Percentiles rank a stretch among this genome's conserved stretches.
phyloP scores from a whole-genome alignment of 2,888 invertebrate species.

The Coenonympha arcania region DNA sequence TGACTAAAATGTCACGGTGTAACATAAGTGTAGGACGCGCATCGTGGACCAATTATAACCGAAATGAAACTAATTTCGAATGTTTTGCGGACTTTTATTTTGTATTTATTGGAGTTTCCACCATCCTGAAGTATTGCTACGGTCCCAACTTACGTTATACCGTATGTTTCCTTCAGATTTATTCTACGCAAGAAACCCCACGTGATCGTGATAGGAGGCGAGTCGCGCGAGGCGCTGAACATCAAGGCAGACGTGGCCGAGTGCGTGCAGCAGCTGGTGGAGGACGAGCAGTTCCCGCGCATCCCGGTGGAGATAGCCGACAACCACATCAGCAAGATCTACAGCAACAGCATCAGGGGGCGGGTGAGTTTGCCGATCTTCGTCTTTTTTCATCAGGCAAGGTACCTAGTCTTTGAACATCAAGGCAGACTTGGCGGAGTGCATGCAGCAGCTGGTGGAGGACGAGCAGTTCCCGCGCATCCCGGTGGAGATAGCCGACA shows the following conservation, averaged over 20 bases:
- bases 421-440: slow-evolving; percentile 82
- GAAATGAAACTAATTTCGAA: too few relatives aligned
- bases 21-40: slow-evolving; percentile 5
- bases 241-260: slow-evolving; percentile 84
- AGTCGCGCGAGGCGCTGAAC: slow-evolving; percentile 89
- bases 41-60: slow-evolving; percentile 90
- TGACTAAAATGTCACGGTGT: too few relatives aligned
- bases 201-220: slow-evolving; percentile 91
- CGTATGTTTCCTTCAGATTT: slow-evolving; percentile 77
- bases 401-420: slow-evolving; percentile 88
- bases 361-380: slow-evolving; percentile 73
- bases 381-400: too few relatives aligned
- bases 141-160: too few relatives aligned
- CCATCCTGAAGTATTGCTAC: too few relatives aligned
- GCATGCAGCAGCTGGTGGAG: slow-evolving; percentile 82
- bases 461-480: slow-evolving; percentile 91
- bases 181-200: slow-evolving; percentile 94
- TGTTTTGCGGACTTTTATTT: too few relatives aligned
- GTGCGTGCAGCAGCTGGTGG: slow-evolving; percentile 81
- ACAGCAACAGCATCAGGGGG: slow-evolving; percentile 92
- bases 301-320: slow-evolving; percentile 94
- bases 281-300: slow-evolving; percentile 89
- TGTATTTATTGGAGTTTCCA: too few relatives aligned
- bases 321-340: slow-evolving; percentile 94
- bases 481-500: slow-evolving; percentile 93